Conservation (phyloP, 2,113 vertebrate species). For the Crotalus tigris region DNA sequence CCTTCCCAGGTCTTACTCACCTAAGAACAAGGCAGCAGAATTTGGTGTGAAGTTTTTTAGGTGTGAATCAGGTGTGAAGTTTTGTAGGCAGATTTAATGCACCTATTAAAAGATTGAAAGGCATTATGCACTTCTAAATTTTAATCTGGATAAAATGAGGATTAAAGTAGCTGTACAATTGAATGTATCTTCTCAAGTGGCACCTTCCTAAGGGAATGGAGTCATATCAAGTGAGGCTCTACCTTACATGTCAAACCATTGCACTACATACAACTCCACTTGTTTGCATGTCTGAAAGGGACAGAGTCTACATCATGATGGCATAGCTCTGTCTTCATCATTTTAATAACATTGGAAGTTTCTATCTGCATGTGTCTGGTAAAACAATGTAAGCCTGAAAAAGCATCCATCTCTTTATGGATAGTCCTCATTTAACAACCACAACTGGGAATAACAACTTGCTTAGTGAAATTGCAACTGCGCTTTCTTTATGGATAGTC, state of each 20-base stretch:
- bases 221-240: background rate
- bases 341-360: background rate
- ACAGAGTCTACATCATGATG: background rate
- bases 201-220: background rate
- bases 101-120: too few relatives aligned
- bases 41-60: too few relatives aligned
- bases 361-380: background rate
- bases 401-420: background rate
- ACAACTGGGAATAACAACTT: background rate
- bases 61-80: too few relatives aligned
- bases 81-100: too few relatives aligned
- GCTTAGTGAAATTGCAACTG: background rate
- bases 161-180: background rate
- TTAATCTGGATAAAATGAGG: background rate
- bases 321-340: background rate
- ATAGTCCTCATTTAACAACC: background rate
- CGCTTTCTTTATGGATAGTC: background rate
- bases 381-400: background rate
- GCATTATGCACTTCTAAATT: too few relatives aligned
- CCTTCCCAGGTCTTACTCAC: too few relatives aligned
- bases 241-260: background rate
- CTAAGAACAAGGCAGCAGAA: too few relatives aligned
- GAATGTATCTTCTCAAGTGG: background rate
- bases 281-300: background rate
- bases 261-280: background rate